Base-by-base conservation (phyloP, 2,888 invertebrate species). In the Hydrotaea diabolus region DNA sequence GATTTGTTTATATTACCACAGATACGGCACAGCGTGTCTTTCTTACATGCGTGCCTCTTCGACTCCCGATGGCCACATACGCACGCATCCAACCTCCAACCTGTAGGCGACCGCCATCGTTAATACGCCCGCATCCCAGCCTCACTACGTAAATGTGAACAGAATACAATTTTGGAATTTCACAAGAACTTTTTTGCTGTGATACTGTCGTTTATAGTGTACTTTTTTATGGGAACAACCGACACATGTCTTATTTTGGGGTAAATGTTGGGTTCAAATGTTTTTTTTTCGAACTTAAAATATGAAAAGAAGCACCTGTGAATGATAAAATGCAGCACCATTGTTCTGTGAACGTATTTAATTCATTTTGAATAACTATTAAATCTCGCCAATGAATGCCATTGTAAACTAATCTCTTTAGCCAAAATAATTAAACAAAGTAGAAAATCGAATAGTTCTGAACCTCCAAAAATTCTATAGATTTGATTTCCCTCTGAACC, bases 11-110 rank as follows among this genome's bases (percentile, higher is more conserved):
- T 49, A 74, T 77, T 77, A 80, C 62, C 77, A 26, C 26, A 53
- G 26, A 69, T 62, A 59, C 75, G 36, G 31, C 62, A n/a, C 23
- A 59, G 9, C 62, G 26, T 21, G 7, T 13, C 72, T 4, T 66
- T 69, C 4, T 19, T 59, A 15, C 17, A 46, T 53, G 49, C 31
- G 62, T 13, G n/a, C 31, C n/a, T 62, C 3, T 26, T 15, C 31
- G 13, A 26, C 11, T 62, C 46, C 17, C 36, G 66, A 69, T 57
- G 55, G 43, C 57, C 73, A 77, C 83, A 83, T 83, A 83, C 80
- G 83, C 59, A 31, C n/a, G n/a, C n/a, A 39, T 31, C 76, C 79
- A 83, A 80, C 79, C 79, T 36, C 77, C 80, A 83, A 83, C 80
- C 80, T 83, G 77, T 69, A 57, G 23, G 46, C 39, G 9, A 36